These are phyloP conservation scores for Agrypnus murinus DNA, from an alignment of 2,888 invertebrate species.

Conservation along the genomic window DNA sequence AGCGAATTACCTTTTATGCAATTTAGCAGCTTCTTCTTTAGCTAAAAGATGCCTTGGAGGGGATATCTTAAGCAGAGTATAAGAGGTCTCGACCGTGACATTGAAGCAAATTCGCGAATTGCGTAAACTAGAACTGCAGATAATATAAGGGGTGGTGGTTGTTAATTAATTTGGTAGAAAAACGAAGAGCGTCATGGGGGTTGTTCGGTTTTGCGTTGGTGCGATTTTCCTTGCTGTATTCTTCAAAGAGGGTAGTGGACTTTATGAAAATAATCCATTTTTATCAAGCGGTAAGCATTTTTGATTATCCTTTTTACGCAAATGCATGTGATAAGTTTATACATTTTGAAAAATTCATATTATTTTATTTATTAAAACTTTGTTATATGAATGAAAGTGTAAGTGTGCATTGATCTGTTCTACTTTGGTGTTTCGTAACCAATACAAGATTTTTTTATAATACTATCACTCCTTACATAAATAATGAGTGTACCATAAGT, in stretches of 20 bases:
- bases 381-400: no score
- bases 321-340: no score
- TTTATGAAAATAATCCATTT: conserved; percentile 49
- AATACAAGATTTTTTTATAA: no score
- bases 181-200: conserved; percentile 14
- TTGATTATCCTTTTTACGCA: no score
- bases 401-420: no score
- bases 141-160: background rate
- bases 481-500: no score
- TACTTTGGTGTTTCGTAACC: no score
- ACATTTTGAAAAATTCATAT: no score
- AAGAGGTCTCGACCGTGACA: conserved; percentile 60
- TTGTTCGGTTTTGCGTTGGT: conserved; percentile 29
- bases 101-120: conserved; percentile 62
- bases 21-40: conserved; percentile 38
- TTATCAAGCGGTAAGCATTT: conserved; percentile 46
- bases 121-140: conserved; percentile 19
- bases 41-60: conserved; percentile 35
- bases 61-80: conserved; percentile 46
- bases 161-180: background rate
- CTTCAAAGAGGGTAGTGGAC: conserved; percentile 6
- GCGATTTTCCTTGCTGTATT: conserved; percentile 15
- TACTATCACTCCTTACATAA: no score
- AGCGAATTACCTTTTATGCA: conserved; percentile 42
- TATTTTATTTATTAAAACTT: no score